Base-by-base conservation (phyloP, 2,888 invertebrate genomes). In the Phrixothrix hirtus region DNA sequence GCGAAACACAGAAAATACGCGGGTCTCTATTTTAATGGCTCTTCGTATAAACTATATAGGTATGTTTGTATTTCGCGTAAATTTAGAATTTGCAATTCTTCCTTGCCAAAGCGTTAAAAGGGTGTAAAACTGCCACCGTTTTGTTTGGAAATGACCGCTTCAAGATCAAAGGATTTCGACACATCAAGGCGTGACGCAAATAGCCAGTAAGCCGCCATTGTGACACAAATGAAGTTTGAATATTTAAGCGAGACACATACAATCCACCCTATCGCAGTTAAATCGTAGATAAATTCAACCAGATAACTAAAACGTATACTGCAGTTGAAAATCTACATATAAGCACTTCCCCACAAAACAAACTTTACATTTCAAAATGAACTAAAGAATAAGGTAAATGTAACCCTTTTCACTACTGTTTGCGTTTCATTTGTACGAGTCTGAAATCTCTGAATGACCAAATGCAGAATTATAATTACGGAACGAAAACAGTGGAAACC, bases 201-300 rank as follows among this genome's bases (percentile, higher is more conserved):
- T 43, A 51, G 45, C 48, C 51, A 47, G 46, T 43, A 47, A 55
- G 46, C 54, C 48, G 55, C 47, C 47, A 55, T 55, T 55, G 55
- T 55, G 55, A 32, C 48, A 52, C 47, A 52, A 52, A 55, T 55
- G 55, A 55, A 55, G 51, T 55, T 52, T 55, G 51, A 55, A 55
- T 55, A 55, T 55, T 55, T 52, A 51, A 44, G 51, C 43, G 47
- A 15, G 25, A 43, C 43, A 30, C 29, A 50, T 48, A 38, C 41
- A 37, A 25, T 17, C 37, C 39, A n/a, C 47, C 38, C 43, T 55
- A 55, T 55, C 55, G 55, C 42, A 46, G 55, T 55, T 32, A 55
- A 55, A 55, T 55, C 55, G 38, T 34, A 34, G 55, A 55, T 55
- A 55, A 44, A 43, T 49, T 55, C 55, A 34, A 16, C 32, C 35